Conservation (phyloP, 53 echinoderm and acorn worm species). For the Stichopus horrens region DNA sequence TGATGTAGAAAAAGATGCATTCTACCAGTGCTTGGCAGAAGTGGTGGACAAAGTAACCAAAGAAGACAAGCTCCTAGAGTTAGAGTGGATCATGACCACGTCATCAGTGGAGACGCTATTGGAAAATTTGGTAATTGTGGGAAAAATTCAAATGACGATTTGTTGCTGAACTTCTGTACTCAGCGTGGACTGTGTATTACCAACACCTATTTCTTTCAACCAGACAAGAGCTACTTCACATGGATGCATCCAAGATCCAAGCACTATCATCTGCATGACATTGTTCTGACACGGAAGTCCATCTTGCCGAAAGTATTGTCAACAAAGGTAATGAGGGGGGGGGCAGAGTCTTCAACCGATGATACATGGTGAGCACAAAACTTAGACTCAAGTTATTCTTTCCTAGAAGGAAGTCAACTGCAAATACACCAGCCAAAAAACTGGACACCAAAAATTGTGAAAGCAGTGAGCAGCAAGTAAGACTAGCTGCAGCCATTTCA, state of each 20-base stretch:
- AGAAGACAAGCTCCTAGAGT: not conserved
- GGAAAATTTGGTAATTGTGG: not conserved
- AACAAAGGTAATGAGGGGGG: not conserved
- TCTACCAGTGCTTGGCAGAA: not conserved
- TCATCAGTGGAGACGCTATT: not conserved
- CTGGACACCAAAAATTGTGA: no score
- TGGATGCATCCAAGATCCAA: not conserved
- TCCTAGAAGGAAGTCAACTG: no score
- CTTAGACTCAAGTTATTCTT: no score
- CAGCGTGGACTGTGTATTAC: not conserved
- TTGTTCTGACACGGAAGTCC: not conserved
- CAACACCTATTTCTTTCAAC: not conserved
- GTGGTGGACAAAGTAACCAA: not conserved
- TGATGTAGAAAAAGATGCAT: not conserved
- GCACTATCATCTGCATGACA: not conserved
- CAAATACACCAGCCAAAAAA: no score
- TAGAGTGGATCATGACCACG: conserved; percentile 2
- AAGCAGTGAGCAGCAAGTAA: no score
- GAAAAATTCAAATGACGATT: not conserved
- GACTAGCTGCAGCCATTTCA: no score
- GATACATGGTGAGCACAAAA: no score
- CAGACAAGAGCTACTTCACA: no score
- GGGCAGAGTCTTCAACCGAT: not conserved
- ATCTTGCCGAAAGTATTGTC: not conserved
- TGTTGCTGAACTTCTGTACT: no score